Conservation (phyloP, 2,888 invertebrate species). For the Philonicus albiceps region DNA sequence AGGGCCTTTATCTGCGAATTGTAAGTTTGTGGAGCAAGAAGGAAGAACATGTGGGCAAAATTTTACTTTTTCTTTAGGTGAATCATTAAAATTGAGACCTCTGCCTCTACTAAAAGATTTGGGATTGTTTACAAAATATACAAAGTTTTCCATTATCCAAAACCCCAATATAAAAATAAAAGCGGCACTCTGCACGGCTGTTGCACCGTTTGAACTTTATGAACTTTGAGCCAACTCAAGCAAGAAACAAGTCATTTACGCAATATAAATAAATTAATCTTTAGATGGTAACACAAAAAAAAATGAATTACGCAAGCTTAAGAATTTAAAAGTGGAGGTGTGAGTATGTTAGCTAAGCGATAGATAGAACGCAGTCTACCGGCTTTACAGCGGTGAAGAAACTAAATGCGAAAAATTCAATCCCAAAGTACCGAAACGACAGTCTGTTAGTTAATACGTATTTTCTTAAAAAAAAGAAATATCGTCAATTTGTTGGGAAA, state of each 20-base stretch:
- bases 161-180: background rate
- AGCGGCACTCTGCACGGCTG: background rate
- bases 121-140: background rate
- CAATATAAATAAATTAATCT: background rate
- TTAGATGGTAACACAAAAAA: background rate
- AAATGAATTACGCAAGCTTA: background rate
- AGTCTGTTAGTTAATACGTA: background rate
- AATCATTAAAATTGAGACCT: slow-evolving; percentile 13
- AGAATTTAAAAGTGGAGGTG: background rate
- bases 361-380: background rate
- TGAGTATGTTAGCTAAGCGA: background rate
- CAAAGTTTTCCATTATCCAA: background rate
- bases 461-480: background rate
- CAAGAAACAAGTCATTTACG: background rate
- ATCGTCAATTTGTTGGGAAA: background rate
- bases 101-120: slow-evolving; percentile 7
- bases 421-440: background rate
- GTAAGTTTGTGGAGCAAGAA: background rate
- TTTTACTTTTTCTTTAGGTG: background rate
- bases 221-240: background rate
- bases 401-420: background rate
- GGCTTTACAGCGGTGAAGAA: background rate
- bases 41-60: background rate
- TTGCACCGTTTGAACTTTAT: background rate
- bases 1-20: background rate